Evolutionary conservation across 2,888 invertebrate genomes (phyloP).

Genomic region (Phyllotreta striolata): DNA sequence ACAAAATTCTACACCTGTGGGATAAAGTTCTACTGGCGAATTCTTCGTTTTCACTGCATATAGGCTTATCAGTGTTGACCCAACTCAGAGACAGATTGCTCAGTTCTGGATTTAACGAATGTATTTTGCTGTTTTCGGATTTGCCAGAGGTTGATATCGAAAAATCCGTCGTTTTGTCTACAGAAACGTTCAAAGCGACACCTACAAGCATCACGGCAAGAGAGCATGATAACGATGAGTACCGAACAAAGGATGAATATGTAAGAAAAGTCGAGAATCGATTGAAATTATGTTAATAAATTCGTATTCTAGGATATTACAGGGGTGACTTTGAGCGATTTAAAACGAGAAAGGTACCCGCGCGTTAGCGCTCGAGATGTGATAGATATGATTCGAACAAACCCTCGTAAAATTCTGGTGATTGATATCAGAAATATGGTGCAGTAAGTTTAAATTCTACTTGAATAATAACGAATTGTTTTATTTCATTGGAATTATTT

Average conservation of each 20-base stretch:
- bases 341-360: slow-evolving; percentile 80
- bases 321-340: slow-evolving; percentile 71
- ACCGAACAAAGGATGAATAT: slow-evolving; percentile 44
- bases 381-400: slow-evolving; percentile 73
- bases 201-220: slow-evolving; percentile 89
- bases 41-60: slow-evolving; percentile 90
- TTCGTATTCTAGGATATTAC: slow-evolving; percentile 69
- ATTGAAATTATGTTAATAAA: not conserved
- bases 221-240: slow-evolving; percentile 70
- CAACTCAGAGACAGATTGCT: slow-evolving; percentile 87
- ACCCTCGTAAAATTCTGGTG: slow-evolving; percentile 65
- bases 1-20: slow-evolving; percentile 98
- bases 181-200: slow-evolving; percentile 83
- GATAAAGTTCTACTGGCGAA: slow-evolving; percentile 94
- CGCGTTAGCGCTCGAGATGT: slow-evolving; percentile 88
- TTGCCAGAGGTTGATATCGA: slow-evolving; percentile 97
- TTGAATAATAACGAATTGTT: not conserved
- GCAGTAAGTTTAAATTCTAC: slow-evolving; percentile 62
- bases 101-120: slow-evolving; percentile 95
- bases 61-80: slow-evolving; percentile 91
- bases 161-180: slow-evolving; percentile 87
- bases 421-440: slow-evolving; percentile 75
- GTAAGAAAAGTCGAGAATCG: slow-evolving; percentile 39
- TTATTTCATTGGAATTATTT: slow-evolving; percentile 24
- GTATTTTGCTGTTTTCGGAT: slow-evolving; percentile 97